A percentile compares a stretch with the other conserved stretches of the same genome.
These are phyloP conservation scores for Meloidogyne hapla DNA, from an alignment of 1,140 invertebrate genomes.

Conservation along the genomic window DNA sequence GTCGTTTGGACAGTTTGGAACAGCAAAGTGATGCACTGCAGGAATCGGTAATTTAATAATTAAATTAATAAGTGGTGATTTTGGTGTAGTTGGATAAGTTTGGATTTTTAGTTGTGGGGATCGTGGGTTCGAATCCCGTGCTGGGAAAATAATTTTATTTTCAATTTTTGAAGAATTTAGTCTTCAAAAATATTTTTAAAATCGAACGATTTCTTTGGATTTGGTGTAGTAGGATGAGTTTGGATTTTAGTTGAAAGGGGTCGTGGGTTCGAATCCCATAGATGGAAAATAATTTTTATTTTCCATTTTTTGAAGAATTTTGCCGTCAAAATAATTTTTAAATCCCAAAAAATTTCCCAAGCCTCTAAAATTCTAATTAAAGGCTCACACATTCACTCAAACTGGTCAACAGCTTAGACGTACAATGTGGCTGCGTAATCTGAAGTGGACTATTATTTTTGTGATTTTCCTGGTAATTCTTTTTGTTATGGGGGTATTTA, in stretches of 20 bases:
- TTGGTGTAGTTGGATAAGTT: too few relatives aligned
- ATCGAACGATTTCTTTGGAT: too few relatives aligned
- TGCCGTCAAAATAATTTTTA: too few relatives aligned
- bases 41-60: slow-evolving; percentile 13
- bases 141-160: background rate
- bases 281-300: too few relatives aligned
- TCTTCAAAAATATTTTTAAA: background rate
- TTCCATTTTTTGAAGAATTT: too few relatives aligned
- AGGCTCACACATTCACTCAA: slow-evolving; percentile 20
- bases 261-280: too few relatives aligned
- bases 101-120: too few relatives aligned
- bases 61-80: background rate
- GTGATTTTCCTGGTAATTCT: slow-evolving; percentile 3
- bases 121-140: too few relatives aligned
- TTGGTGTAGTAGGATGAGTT: too few relatives aligned
- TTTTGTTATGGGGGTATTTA: slow-evolving; percentile 7
- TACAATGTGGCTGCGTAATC: slow-evolving; percentile 12
- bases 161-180: background rate
- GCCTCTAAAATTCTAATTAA: background rate
- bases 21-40: slow-evolving; percentile 14
- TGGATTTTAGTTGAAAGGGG: too few relatives aligned
- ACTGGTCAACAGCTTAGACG: slow-evolving; percentile 15
- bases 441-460: slow-evolving; percentile 28
- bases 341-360: too few relatives aligned
- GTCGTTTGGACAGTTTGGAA: slow-evolving; percentile 16